A percentile compares a stretch with the other conserved stretches of the same genome.
These are phyloP conservation scores for Pituophis catenifer DNA, from an alignment of 2,113 vertebrate species.

Conservation along the genomic window DNA sequence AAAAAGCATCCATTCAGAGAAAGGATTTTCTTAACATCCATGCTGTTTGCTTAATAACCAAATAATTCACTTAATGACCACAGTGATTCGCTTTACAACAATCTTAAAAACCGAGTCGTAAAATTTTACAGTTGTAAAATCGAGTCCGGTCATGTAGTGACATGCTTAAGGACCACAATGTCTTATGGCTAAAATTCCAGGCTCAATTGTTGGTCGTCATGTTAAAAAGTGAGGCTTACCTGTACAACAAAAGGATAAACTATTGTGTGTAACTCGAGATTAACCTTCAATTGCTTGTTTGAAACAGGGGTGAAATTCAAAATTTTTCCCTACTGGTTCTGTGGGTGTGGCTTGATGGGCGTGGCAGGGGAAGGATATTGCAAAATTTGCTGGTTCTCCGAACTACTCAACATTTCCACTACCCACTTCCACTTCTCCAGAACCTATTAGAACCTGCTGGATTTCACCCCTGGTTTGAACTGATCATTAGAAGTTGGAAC, in stretches of 20 bases:
- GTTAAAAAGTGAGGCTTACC: not conserved
- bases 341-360: too few relatives aligned
- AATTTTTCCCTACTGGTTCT: too few relatives aligned
- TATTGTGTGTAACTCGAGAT: not conserved
- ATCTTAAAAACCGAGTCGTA: not conserved
- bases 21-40: not conserved
- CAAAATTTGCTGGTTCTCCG: too few relatives aligned
- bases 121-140: not conserved
- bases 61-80: not conserved
- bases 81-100: not conserved
- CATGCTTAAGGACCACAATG: not conserved
- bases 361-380: too few relatives aligned
- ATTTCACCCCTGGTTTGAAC: not conserved
- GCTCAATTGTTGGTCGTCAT: not conserved
- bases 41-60: not conserved
- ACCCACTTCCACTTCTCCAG: too few relatives aligned
- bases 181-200: not conserved
- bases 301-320: not conserved
- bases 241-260: not conserved
- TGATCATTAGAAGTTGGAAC: not conserved
- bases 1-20: not conserved
- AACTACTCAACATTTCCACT: too few relatives aligned
- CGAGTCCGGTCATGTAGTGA: not conserved
- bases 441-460: too few relatives aligned
- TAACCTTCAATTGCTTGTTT: not conserved